Evolutionary conservation across 2,888 invertebrate genomes (phyloP), one percentile per base, ranked within the genome.

Genomic region (Hyles lineata): DNA sequence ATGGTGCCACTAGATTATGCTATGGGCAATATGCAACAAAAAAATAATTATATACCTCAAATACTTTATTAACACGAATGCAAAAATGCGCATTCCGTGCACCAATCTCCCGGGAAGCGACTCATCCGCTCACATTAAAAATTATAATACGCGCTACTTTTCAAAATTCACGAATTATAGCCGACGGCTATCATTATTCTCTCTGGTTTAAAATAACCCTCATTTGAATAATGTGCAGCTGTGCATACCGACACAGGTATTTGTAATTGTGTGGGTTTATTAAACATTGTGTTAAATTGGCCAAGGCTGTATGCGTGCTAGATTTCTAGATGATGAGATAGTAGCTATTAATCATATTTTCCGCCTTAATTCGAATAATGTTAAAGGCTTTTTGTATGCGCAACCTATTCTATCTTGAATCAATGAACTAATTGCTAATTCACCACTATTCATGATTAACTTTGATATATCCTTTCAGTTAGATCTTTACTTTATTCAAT

Each of bases 171-270:
- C 67, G 43, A 67, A 67, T 67, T 67, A 67, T 50, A 43, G 67
- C 67, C 67, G 21, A 21, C 6, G 71, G 23, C 21, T 15, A 43
- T 32, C 35, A 70, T 75, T 75, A 71, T 71, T 71, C 67, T 67
- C 43, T 67, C 50, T 17, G 21, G 23, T 67, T 67, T 67, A 61
- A 61, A 58, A 67, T 67, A 63, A 21, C n/a, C 29, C 55, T 72
- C 55, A 60, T 70, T 70, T 60, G 17, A 70, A 32, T 70, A 29
- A 58, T 32, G 70, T 35, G 58, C 59, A 59, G 59, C 70, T 59
- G 35, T 32, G 35, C 23, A 32, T 32, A 60, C 50, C 11, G 21
- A 67, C 43, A 23, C 0, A 50, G 43, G 15, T 23, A 67, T 50
- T 23, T 50, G 55, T n/a, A 55, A 55, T 55, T 55, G 55, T 55